Conservation (phyloP, 2,113 vertebrate genomes). For the Emydocephalus ijimae region DNA sequence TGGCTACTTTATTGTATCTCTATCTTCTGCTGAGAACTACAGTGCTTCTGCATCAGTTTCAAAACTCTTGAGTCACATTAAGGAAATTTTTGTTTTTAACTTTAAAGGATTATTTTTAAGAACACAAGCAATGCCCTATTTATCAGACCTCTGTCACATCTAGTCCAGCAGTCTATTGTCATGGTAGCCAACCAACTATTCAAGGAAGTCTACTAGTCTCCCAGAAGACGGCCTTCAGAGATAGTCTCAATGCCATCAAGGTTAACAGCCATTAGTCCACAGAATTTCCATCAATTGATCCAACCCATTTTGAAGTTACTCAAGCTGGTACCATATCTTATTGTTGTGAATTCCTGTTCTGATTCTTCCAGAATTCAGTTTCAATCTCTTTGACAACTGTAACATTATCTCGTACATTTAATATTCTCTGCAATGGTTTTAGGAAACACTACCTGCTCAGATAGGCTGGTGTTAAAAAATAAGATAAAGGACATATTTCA, state of each 20-base stretch:
- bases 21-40: background rate
- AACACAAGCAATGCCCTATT: background rate
- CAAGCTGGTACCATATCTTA: background rate
- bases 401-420: conserved; percentile 9
- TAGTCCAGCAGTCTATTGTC: background rate
- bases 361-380: background rate
- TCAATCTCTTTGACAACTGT: conserved; percentile 38
- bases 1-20: background rate
- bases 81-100: background rate
- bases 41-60: background rate
- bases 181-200: background rate
- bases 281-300: background rate
- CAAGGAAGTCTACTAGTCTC: background rate
- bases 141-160: background rate
- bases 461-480: background rate
- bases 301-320: background rate
- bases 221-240: background rate
- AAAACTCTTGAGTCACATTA: background rate
- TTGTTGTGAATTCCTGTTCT: background rate
- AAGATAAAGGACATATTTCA: conserved; percentile 1
- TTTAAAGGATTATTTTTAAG: background rate
- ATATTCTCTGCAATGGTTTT: conserved; percentile 40
- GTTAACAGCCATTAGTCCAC: background rate
- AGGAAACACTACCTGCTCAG: conserved; percentile 25
- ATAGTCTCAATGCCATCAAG: background rate